phyloP scores from a whole-genome alignment of 2,113 vertebrate genomes.

The Opisthocomus hoazin region DNA sequence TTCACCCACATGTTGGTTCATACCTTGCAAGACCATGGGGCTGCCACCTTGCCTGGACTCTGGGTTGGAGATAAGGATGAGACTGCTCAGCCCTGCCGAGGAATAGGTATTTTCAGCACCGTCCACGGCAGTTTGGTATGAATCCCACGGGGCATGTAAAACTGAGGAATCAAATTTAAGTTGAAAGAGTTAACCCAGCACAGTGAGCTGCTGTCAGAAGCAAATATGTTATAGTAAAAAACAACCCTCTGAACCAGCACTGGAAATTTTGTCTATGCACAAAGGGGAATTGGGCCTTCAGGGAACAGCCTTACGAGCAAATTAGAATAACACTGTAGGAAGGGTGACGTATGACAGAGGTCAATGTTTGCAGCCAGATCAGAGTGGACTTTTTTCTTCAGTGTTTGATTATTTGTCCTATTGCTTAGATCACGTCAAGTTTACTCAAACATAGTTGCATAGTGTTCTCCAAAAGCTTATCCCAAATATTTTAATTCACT shows the following conservation, averaged over 20 bases:
- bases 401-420: neutral
- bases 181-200: neutral
- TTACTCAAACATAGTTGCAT: neutral
- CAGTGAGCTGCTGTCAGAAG: neutral
- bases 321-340: neutral
- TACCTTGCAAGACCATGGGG: neutral
- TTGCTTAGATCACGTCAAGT: slow-evolving; percentile 1
- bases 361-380: neutral
- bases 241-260: neutral
- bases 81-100: neutral
- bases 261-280: neutral
- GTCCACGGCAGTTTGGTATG: neutral
- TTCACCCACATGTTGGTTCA: neutral
- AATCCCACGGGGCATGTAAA: neutral
- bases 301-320: neutral
- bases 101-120: neutral
- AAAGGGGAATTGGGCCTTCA: neutral
- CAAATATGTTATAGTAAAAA: neutral
- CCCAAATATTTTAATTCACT: slow-evolving; percentile 36
- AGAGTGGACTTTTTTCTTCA: neutral
- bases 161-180: neutral
- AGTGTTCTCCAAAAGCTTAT: slow-evolving; percentile 21
- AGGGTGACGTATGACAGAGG: slow-evolving; percentile 1
- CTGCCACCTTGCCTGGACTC: neutral
- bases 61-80: neutral